Conservation (phyloP, 2,888 invertebrate species). For the Cremastinae sp. region DNA sequence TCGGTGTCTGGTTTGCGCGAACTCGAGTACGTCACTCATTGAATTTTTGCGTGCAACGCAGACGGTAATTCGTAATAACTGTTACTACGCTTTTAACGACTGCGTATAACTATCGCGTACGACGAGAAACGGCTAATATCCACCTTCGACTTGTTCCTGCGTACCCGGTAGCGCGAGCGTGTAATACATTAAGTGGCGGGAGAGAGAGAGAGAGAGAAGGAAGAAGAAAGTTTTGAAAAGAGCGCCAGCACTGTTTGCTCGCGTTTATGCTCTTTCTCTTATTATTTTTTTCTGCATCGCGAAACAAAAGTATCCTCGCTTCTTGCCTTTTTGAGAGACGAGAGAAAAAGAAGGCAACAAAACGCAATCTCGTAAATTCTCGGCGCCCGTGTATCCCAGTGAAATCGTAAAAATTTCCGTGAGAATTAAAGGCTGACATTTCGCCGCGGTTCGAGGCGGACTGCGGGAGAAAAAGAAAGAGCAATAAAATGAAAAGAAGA, state of each 20-base stretch:
- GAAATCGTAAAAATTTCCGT: not conserved
- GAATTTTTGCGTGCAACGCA: no score
- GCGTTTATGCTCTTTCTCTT: no score
- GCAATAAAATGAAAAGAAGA: slow-evolving; percentile 4
- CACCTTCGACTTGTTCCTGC: slow-evolving; percentile 31
- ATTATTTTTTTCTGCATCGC: no score
- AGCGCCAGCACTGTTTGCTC: not conserved
- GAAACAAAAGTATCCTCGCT: no score
- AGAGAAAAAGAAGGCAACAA: slow-evolving; percentile 1
- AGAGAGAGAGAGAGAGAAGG: not conserved
- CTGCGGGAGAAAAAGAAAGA: not conserved
- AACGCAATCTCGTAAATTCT: no score
- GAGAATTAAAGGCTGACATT: not conserved
- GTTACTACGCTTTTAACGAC: slow-evolving; percentile 46
- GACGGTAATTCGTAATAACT: slow-evolving; percentile 49
- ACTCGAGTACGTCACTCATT: no score
- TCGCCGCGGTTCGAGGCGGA: not conserved
- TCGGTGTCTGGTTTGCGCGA: no score
- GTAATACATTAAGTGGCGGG: slow-evolving; percentile 6
- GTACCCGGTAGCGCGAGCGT: slow-evolving; percentile 22
- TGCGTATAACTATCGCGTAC: slow-evolving; percentile 45
- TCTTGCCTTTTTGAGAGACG: not conserved
- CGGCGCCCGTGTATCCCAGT: no score
- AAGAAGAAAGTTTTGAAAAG: not conserved
- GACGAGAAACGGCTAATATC: slow-evolving; percentile 40